phyloP scores from a whole-genome alignment of 1,140 invertebrate genomes.

The Musca vetustissima region DNA sequence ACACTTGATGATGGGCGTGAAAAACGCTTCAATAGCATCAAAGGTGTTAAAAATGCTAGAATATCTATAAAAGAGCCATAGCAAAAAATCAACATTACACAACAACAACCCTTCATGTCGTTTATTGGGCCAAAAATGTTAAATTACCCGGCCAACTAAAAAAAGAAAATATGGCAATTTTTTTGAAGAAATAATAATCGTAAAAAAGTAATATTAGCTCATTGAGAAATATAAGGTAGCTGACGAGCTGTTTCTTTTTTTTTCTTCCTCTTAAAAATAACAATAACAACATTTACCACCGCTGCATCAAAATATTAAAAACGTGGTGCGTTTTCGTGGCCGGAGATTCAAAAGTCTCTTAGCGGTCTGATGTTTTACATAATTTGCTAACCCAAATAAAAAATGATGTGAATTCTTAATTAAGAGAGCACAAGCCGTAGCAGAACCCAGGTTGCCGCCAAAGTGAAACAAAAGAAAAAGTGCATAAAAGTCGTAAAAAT shows the following conservation, averaged over 20 bases:
- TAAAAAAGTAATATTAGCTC: slow-evolving; percentile 24
- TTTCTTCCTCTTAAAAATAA: not conserved
- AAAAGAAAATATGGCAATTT: slow-evolving; percentile 1
- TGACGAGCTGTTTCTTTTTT: not conserved
- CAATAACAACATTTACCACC: not conserved
- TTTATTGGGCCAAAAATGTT: not conserved
- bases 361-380: slow-evolving; percentile 31
- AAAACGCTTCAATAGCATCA: slow-evolving; percentile 30
- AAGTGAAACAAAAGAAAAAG: slow-evolving; percentile 13
- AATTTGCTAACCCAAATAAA: slow-evolving; percentile 53
- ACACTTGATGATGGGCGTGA: not conserved
- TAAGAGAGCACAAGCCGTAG: slow-evolving; percentile 31
- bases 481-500: slow-evolving; percentile 17
- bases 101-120: slow-evolving; percentile 5
- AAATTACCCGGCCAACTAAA: no score
- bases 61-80: slow-evolving; percentile 7
- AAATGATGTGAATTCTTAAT: slow-evolving; percentile 56
- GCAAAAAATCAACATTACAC: slow-evolving; percentile 25
- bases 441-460: not conserved
- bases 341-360: slow-evolving; percentile 4
- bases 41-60: slow-evolving; percentile 10
- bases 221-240: slow-evolving; percentile 7
- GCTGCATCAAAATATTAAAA: not conserved
- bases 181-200: slow-evolving; percentile 5
- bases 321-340: not conserved